These are phyloP conservation scores for Galeopterus variegatus DNA, from an alignment of 2,113 vertebrate genomes.

Conservation along the genomic window DNA sequence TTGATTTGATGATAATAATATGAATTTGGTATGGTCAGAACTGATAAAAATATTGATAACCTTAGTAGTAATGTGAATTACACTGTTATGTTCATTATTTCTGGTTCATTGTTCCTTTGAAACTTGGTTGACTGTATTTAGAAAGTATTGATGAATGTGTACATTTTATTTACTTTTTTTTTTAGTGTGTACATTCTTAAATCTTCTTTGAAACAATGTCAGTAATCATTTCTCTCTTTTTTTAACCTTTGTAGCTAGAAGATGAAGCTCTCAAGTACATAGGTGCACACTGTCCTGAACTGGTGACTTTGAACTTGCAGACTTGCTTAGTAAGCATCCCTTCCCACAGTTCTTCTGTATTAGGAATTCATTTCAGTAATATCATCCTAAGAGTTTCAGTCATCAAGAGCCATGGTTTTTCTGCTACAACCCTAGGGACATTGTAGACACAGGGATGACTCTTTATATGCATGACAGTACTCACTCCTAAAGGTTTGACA, in stretches of 20 bases:
- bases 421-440: not conserved
- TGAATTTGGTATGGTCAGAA: not conserved
- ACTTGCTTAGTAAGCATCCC: conserved; percentile 96
- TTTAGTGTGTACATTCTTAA: not conserved
- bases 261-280: conserved; percentile 99
- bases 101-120: conserved; percentile 49
- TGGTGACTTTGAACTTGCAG: conserved; percentile 98
- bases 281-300: conserved; percentile 96
- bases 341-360: not conserved
- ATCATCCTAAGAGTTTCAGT: not conserved
- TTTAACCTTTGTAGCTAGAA: conserved; percentile 91
- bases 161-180: not conserved
- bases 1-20: conserved; percentile 1
- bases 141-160: conserved; percentile 38
- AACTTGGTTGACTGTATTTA: conserved; percentile 12
- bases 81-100: not conserved
- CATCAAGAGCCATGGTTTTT: not conserved
- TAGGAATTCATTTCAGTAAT: conserved; percentile 47
- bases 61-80: conserved; percentile 42
- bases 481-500: not conserved
- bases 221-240: conserved; percentile 27
- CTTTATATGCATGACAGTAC: not conserved
- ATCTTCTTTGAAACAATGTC: conserved; percentile 42
- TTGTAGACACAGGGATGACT: not conserved
- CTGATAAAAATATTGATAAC: conserved; percentile 25